Evolutionary conservation across 2,113 vertebrate genomes (phyloP).

Genomic region (Anolis sagrei): DNA sequence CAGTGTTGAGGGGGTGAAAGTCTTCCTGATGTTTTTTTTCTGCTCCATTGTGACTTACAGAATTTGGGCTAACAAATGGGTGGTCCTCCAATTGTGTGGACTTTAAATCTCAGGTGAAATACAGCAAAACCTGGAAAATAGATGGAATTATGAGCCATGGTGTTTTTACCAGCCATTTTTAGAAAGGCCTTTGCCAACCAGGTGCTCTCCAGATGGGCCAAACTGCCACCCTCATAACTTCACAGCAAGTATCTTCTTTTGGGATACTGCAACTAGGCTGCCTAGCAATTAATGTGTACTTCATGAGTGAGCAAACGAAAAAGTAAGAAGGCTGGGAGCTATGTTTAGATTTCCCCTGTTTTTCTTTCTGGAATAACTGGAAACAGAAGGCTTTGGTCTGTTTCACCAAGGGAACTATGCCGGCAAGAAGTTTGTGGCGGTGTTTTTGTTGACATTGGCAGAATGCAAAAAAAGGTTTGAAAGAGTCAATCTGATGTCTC

Average conservation of each 20-base stretch:
- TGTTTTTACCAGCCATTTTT: neutral
- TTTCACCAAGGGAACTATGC: neutral
- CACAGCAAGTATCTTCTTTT: neutral
- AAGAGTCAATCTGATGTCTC: constrained; percentile 15
- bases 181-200: neutral
- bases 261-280: neutral
- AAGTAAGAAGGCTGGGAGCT: neutral
- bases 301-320: neutral
- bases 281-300: neutral
- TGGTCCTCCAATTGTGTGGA: no score
- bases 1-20: no score
- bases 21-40: no score
- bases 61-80: no score
- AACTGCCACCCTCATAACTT: neutral
- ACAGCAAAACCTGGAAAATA: no score
- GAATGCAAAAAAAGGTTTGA: constrained; percentile 28
- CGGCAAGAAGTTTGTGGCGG: neutral
- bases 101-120: no score
- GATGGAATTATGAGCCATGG: neutral
- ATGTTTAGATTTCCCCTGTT: no score
- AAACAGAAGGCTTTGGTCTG: no score
- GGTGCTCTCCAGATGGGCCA: no score
- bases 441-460: neutral
- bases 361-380: no score
- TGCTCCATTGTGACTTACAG: no score